Evolutionary conservation across 2,888 invertebrate genomes (phyloP).

Genomic region (Drosophila vallismaia): DNA sequence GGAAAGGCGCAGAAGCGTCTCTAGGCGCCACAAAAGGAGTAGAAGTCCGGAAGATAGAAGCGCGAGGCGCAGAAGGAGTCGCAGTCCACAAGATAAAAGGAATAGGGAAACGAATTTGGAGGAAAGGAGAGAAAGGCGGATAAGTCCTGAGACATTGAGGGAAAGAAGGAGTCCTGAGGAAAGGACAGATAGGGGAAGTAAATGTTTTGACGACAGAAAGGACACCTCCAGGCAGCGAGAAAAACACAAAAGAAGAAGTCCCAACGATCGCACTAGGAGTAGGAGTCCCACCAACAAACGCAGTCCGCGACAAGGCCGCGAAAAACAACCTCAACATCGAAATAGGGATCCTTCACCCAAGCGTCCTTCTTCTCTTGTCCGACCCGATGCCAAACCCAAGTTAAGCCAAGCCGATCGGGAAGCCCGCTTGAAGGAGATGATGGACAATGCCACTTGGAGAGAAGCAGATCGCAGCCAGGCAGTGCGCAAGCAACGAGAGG

Average conservation of each 20-base stretch:
- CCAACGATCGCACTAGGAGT: background rate
- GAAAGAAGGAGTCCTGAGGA: slow-evolving; percentile 5
- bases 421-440: slow-evolving; percentile 90
- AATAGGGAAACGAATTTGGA: background rate
- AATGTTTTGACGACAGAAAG: slow-evolving; percentile 30
- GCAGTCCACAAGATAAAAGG: slow-evolving; percentile 1
- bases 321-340: slow-evolving; percentile 17
- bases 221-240: slow-evolving; percentile 2
- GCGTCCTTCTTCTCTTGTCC: slow-evolving; percentile 5
- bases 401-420: slow-evolving; percentile 89
- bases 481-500: slow-evolving; percentile 87
- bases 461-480: slow-evolving; percentile 88
- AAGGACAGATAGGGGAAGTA: slow-evolving; percentile 7
- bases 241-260: slow-evolving; percentile 2
- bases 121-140: background rate
- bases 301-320: background rate
- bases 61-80: background rate
- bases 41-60: slow-evolving; percentile 6
- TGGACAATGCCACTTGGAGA: slow-evolving; percentile 90
- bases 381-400: slow-evolving; percentile 61
- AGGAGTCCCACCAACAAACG: background rate
- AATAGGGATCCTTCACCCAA: slow-evolving; percentile 15
- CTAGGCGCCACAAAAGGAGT: background rate
- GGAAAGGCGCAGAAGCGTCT: background rate
- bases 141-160: slow-evolving; percentile 7